phyloP scores from a whole-genome alignment of 37 sponge, comb jelly and placozoan species.

The Aplysina aerophoba region DNA sequence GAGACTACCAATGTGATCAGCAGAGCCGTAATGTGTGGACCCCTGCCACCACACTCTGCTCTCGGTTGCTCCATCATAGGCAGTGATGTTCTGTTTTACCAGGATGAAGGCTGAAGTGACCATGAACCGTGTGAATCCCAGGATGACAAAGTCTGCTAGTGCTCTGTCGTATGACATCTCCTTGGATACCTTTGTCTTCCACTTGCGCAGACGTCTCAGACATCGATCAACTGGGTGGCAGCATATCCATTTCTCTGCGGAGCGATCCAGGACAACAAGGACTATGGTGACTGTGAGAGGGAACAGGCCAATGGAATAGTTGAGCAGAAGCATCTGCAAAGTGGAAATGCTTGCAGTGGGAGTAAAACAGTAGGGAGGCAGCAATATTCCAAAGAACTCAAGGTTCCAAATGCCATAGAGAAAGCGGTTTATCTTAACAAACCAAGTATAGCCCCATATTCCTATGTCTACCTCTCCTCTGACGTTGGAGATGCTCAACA shows the following conservation, averaged over 20 bases:
- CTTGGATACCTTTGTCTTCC: neutral
- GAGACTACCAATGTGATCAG: neutral
- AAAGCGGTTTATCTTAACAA: neutral
- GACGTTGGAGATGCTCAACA: neutral
- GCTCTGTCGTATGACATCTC: neutral
- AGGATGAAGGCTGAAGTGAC: neutral
- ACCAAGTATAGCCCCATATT: no score
- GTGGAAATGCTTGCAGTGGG: neutral
- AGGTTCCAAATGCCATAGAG: slow-evolving; percentile 15
- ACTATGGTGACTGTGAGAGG: neutral
- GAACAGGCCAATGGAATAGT: neutral
- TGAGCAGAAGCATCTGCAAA: neutral
- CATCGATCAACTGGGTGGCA: neutral
- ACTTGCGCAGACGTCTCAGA: slow-evolving; percentile 24
- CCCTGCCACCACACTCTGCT: neutral
- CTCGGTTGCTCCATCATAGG: neutral
- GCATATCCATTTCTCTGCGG: neutral
- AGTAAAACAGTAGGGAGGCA: neutral
- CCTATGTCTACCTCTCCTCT: no score
- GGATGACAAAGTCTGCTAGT: neutral
- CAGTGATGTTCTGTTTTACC: neutral
- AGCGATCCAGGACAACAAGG: neutral
- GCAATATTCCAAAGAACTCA: neutral
- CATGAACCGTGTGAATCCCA: slow-evolving; percentile 22
- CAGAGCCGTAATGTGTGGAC: neutral